Evolutionary conservation across 2,888 invertebrate genomes (phyloP), one percentile per base, ranked within the genome.

Genomic region (Mantis religiosa): DNA sequence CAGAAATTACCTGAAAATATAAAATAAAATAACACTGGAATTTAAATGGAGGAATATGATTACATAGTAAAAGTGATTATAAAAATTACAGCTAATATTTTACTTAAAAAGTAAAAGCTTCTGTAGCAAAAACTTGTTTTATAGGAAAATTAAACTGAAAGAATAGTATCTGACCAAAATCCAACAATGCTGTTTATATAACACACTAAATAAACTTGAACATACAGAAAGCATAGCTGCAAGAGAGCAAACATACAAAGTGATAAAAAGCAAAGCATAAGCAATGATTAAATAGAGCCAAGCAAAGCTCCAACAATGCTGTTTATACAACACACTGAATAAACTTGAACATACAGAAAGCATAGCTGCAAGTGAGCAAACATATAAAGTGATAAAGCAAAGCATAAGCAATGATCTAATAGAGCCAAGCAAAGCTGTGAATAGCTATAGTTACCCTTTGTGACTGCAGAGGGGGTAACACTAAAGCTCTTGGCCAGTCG

Each of bases 401-500:
- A 83, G 34, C 83, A 71, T n/a, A 83, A 88, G 83, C 15, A 83
- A 28, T 28, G 83, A 83, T 83, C 28, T 12, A 14, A 27, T 9
- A 28, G 20, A 85, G 54, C 27, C 27, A 41, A 14, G n/a, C 41
- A 85, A 87, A 81, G 83, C 41, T 15, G 30, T 34, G 25, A 41
- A 87, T 41, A 87, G 83, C 87, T 71, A 89, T 90, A 89, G 87
- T 88, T 94, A 95, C 95, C 95, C 95, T 95, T 95, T 92, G 94
- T 94, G 91, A 94, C 94, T 92, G 95, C 94, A 92, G 96, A 95
- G 92, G 97, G 96, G 92, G 97, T 96, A 92, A 97, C 97, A 94
- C 97, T 97, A 95, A 98, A 98, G 94, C 97, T 98, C 95, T 98
- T 98, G 92, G 98, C 97, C 93, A 98, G 95, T 92, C 98, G 96